phyloP scores from a whole-genome alignment of 2,113 vertebrate genomes.

The Illadopsis cleaveri region DNA sequence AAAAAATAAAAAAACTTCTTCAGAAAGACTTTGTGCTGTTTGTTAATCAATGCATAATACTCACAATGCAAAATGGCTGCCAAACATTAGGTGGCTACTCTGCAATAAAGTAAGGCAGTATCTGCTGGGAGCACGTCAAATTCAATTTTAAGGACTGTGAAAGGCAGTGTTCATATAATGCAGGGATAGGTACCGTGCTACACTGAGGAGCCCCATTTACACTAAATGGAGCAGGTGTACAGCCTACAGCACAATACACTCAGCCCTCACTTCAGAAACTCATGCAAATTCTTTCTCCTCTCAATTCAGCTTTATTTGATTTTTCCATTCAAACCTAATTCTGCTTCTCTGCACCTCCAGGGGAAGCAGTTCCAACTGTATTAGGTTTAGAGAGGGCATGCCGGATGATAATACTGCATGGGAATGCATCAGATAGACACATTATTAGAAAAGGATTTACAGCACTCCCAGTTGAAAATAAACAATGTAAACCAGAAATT shows the following conservation, averaged over 20 bases:
- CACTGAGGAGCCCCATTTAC: neutral
- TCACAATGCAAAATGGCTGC: neutral
- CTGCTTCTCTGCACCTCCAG: neutral
- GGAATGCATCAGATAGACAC: neutral
- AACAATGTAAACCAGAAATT: neutral
- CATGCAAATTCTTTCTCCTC: neutral
- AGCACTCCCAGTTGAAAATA: neutral
- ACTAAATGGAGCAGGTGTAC: neutral
- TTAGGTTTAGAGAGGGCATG: neutral
- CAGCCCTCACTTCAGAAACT: neutral
- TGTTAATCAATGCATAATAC: neutral
- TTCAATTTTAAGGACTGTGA: neutral
- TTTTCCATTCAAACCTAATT: slow-evolving; percentile 17
- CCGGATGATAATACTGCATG: neutral
- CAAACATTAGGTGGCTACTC: neutral
- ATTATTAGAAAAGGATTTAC: neutral
- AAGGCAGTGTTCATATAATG: neutral
- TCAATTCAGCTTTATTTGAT: neutral
- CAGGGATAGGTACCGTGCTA: neutral
- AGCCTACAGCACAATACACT: neutral
- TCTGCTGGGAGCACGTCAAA: neutral
- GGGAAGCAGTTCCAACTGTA: neutral
- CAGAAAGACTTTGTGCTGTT: neutral
- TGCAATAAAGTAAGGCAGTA: neutral
- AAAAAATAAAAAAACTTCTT: neutral